Evolutionary conservation across 2,113 vertebrate genomes (phyloP), one percentile per base, ranked within the genome.

Genomic region (Pelusios castaneus): DNA sequence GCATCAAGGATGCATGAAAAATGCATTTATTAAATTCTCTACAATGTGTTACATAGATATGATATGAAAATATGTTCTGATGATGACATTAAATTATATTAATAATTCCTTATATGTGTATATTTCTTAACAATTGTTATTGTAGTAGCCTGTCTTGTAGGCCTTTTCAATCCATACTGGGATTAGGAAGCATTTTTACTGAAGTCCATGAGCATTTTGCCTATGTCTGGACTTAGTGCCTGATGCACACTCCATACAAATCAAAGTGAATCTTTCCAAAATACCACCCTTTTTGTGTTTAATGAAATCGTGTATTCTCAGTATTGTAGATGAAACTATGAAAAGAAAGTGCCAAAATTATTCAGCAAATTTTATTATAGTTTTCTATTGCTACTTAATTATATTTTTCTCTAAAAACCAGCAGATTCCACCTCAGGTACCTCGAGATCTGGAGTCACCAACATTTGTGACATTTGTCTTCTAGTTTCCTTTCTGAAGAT

Each of bases 201-300:
- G 51, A 54, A 54, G 10, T 43, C 38, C 6, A 75, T 43, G 41
- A 73, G 49, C 12, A 12, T n/a, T 54, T 52, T 80, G 13, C 29
- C 21, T 80, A 38, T 75, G 21, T 24, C 9, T 21, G 80, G 47
- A 78, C 54, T 27, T 45, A 10, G 84, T 14, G 11, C 5, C 5
- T 51, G 5, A 73, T 52, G 24, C 0, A 0, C 88, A 80, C 25
- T 1, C 82, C 4, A 0, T 67, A 80, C 31, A 79, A 75, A 9
- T 80, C 41, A 85, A 85, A 63, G 19, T 73, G 7, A 6, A 4
- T 45, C 45, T 91, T 85, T 49, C 6, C 54, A 82, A 47, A 49
- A 60, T 34, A 2, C 0, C 63, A 80, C 2, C 4, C 45, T 10
- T 87, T 78, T 90, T 67, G 2, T 58, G 60, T n/a, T 34, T 34